Evolutionary conservation across 37 sponge, comb jelly and placozoan genomes (phyloP).

Genomic region (Spongilla lacustris): DNA sequence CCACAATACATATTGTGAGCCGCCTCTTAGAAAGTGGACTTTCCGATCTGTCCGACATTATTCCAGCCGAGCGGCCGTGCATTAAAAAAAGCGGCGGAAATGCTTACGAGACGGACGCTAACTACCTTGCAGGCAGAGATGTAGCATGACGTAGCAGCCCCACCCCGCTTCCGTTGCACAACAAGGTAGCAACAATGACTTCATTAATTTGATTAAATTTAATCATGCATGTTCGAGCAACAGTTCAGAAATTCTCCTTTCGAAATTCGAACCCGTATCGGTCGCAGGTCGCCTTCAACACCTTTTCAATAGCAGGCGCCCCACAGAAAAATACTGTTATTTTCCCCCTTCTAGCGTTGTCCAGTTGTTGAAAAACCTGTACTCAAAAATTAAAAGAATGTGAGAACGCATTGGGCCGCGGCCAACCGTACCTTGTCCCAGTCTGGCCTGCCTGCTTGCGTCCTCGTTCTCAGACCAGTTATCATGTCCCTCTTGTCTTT

Average conservation of each 20-base stretch:
- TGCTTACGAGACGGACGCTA: too few species aligned
- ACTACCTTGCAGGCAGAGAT: not conserved
- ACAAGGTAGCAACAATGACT: too few species aligned
- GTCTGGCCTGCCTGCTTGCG: conserved; percentile 88
- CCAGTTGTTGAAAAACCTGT: conserved; percentile 73
- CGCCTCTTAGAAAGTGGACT: conserved; percentile 36
- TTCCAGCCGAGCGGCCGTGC: not conserved
- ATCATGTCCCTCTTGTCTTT: conserved; percentile 89
- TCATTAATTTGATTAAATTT: too few species aligned
- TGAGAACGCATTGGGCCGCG: not conserved
- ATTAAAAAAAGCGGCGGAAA: too few species aligned
- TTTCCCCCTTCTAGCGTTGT: conserved; percentile 66
- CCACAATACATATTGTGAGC: conserved; percentile 85
- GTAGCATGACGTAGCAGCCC: conserved; percentile 5
- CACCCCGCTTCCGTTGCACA: too few species aligned
- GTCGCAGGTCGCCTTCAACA: conserved; percentile 72
- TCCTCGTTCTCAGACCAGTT: conserved; percentile 85
- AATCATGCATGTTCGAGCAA: too few species aligned
- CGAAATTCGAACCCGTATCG: conserved; percentile 79
- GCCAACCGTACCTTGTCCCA: conserved; percentile 74
- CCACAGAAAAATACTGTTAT: conserved; percentile 94
- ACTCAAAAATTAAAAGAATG: not conserved
- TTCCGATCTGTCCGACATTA: not conserved
- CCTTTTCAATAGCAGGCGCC: conserved; percentile 70
- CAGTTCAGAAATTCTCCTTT: conserved; percentile 78